Conservation (phyloP, 2,888 invertebrate species). For the Frankliniella intonsa region DNA sequence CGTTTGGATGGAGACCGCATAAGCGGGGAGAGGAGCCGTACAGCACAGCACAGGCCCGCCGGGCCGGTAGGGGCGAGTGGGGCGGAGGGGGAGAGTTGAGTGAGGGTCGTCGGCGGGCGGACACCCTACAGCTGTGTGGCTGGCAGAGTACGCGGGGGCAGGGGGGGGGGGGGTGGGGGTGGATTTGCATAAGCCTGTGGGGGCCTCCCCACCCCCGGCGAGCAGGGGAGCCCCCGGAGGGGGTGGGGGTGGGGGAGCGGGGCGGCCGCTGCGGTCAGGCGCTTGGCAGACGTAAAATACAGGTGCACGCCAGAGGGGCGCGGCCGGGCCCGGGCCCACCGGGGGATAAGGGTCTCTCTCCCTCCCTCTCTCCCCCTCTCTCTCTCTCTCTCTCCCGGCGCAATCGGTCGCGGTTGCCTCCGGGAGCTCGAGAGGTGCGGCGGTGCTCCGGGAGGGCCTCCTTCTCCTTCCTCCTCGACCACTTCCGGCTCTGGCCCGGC, state of each 20-base stretch:
- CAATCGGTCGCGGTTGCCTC: too few species aligned
- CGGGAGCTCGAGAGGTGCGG: not conserved
- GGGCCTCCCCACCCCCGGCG: not conserved
- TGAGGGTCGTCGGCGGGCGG: not conserved
- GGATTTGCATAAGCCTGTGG: constrained; percentile 4
- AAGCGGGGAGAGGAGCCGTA: not conserved
- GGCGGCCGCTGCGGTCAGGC: not conserved
- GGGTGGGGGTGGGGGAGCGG: not conserved
- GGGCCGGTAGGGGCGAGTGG: not conserved
- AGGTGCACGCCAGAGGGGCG: not conserved
- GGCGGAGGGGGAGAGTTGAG: not conserved
- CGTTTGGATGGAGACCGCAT: constrained; percentile 15
- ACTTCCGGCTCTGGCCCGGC: not conserved
- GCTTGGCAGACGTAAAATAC: constrained; percentile 14
- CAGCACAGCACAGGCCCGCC: not conserved
- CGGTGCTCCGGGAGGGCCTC: not conserved
- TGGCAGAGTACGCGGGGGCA: not conserved
- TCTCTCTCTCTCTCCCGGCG: constrained; percentile 35
- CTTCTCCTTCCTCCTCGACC: not conserved
- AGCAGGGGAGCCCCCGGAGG: not conserved
- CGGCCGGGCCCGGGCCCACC: constrained; percentile 34
- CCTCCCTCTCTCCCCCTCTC: constrained; percentile 35
- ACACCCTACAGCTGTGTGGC: not conserved
- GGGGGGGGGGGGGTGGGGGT: not conserved
- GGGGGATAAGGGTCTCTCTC: constrained; percentile 27